Evolutionary conservation across 2,797 vertebrate species (phyloP), one percentile per base, ranked within the genome.

Genomic region (Zenarchopterus dispar): DNA sequence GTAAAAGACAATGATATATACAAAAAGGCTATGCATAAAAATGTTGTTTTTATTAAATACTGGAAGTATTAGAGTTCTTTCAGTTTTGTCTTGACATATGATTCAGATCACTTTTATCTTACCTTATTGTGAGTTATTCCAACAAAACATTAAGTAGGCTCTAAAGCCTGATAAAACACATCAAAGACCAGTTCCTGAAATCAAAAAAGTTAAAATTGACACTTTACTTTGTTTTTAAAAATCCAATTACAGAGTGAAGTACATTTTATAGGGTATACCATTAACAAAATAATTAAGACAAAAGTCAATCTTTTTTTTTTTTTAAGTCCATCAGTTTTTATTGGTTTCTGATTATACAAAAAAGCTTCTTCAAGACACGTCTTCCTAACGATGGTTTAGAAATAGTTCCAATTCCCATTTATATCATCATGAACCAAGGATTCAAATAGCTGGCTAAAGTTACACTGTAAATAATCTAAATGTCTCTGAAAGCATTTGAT

Each of bases 101-200:
- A 87, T 90, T 91, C 80, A 91, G 87, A 90, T 92, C 87, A 85
- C 82, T 36, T 91, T 91, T 88, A 90, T 92, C 86, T 87, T 82
- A 77, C 54, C 78, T 84, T 88, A 87, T 84, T 86, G 82, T 85
- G 73, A 87, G 91, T 87, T 88, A 77, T 85, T 86, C 82, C 70
- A 70, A 3, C 80, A 61, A 84, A 86, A 91, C 89, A 91, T 91
- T 80, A 67, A 89, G 81, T 81, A 71, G 80, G 86, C 84, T 89
- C 90, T 88, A 88, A 86, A 88, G 73, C 75, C 77, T 82, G 80
- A 91, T 81, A 85, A 85, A 68, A 78, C 77, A 57, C 69, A 75
- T 82, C 76, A 86, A 89, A 88, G 73, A 67, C 59, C 18, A 68
- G 76, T 72, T 59, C 74, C 80, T 83, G 81, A 82, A 84, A 88